Evolutionary conservation across 2,113 vertebrate species (phyloP), one percentile per base, ranked within the genome.

Genomic region (Macaca mulatta): DNA sequence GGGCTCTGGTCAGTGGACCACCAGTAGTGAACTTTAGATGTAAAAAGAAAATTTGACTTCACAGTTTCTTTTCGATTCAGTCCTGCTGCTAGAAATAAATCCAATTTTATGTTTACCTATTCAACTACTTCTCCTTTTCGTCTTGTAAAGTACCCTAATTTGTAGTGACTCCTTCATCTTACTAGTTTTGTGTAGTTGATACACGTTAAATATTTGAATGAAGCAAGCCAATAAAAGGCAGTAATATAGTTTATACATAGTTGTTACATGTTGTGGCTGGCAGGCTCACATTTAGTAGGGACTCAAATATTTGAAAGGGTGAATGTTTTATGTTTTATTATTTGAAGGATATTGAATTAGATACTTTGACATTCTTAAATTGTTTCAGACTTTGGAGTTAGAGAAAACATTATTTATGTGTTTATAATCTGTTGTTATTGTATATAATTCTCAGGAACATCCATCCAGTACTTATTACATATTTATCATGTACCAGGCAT

Each of bases 191-290:
- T 95, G 9, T 88, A 90, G 69, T 94, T 96, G 91, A 64, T 72
- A 1, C 57, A 40, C 17, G 45, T 93, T 69, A 89, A 90, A 82
- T 93, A 78, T 94, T 94, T 92, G 80, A 78, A 70, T 90, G 67
- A 96, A 92, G 87, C 69, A 94, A 93, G 64, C 83, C 84, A 84
- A 38, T 98, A 78, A 96, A 96, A 92, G 86, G 6, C 77, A 87
- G 3, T 69, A 57, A 75, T 52, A 74, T 82, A 83, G 52, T 87
- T 96, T 96, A 40, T 91, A 57, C 38, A 38, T 87, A 84, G 64
- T 35, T 94, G 0, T 75, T 78, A 77, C 50, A 64, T 64, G 85
- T 83, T 86, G 13, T 97, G 25, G 35, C n/a, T 93, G 48, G 22
- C 25, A 90, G 8, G 84, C 27, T 96, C 80, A 20, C 8, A 74